Evolutionary conservation across 2,797 vertebrate genomes (phyloP), one percentile per base, ranked within the genome.

Genomic region (Lacerta agilis): DNA sequence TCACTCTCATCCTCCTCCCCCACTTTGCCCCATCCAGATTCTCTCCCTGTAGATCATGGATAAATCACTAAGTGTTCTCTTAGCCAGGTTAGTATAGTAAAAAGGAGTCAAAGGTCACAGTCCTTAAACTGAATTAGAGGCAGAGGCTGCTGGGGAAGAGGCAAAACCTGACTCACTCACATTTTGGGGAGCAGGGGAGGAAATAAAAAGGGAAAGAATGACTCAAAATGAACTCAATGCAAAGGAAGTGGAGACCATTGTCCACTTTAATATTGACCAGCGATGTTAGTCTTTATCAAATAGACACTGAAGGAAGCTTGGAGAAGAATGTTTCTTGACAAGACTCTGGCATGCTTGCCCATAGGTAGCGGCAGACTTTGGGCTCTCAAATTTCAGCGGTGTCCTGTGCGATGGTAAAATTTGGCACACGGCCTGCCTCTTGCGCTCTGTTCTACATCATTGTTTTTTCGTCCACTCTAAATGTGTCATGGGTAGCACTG

Each of bases 31-130:
- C 89, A 81, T 81, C 87, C 79, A 89, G 88, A 93, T 93, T 88
- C 94, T 95, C 95, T 95, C 95, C 94, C 96, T 76, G 95, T 95
- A 97, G 96, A 95, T 97, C 97, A 96, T 87, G n/a, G 94, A 94
- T 94, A 95, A 95, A 96, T 95, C 3, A 89, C 93, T 97, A 97
- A 97, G 97, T 97, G 97, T 97, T 96, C 96, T 97, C 93, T 97
- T 96, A 97, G 96, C 95, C 89, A 91, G 94, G 95, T 96, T 97
- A 96, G 95, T 96, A 95, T 95, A 96, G 95, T 96, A 96, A 96
- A 97, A 95, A 97, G 96, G 97, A 94, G 98, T 97, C 98, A 98
- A 94, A 98, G 98, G 98, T 98, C 97, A 95, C 96, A 95, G 96
- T 97, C 96, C 97, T 97, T 96, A 96, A 97, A 97, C 97, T 96